Conservation (phyloP, 53 echinoderm and acorn worm species). For the Holothuria scabra region DNA sequence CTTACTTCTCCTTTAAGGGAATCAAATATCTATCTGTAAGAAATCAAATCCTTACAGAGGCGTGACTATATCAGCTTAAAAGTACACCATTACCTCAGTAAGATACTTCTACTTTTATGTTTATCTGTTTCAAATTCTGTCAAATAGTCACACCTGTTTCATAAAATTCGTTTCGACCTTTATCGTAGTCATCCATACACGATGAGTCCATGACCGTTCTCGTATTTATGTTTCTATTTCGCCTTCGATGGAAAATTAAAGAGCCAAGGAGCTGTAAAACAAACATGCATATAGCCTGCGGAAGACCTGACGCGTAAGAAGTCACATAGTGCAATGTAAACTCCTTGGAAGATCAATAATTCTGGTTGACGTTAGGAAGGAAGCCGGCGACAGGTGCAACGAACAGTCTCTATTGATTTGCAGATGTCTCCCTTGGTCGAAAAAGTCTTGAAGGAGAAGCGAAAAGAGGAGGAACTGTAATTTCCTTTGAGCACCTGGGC, state of each 20-base stretch:
- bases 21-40: too few species aligned
- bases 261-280: conserved; percentile 28
- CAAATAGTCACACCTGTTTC: too few species aligned
- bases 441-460: conserved; percentile 2
- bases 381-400: conserved; percentile 37
- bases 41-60: too few species aligned
- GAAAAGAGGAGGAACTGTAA: conserved; percentile 17
- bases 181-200: not conserved
- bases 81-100: too few species aligned
- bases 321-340: conserved; percentile 42
- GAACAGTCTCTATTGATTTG: conserved; percentile 27
- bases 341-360: conserved; percentile 30
- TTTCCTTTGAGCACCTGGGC: conserved; percentile 35
- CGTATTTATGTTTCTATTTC: conserved; percentile 9
- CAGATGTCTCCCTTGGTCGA: conserved; percentile 9
- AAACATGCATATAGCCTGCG: conserved; percentile 20
- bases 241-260: conserved; percentile 20
- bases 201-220: conserved; percentile 19
- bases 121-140: too few species aligned
- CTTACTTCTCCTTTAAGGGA: too few species aligned
- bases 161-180: not conserved
- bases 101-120: too few species aligned
- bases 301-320: not conserved
- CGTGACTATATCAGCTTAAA: too few species aligned
- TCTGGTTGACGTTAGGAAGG: conserved; percentile 25